Base-by-base conservation (phyloP, 2,888 invertebrate species). In the Megastigmus dorsalis region DNA sequence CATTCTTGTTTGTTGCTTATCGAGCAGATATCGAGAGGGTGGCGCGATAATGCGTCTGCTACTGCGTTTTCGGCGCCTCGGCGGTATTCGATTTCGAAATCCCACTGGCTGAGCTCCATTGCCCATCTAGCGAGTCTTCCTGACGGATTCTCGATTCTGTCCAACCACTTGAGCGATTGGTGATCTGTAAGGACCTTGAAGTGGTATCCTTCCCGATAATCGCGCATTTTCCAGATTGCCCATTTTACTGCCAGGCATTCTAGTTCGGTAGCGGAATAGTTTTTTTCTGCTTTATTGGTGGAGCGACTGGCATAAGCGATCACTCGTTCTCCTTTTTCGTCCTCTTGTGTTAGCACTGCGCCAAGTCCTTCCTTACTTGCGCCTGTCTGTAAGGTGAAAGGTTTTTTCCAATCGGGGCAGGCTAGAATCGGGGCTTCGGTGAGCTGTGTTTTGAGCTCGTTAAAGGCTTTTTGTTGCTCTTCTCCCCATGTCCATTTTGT, bases 301-400 rank as follows among this genome's bases (percentile, higher is more conserved):
- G 73, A 68, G 4, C 75, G 52, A n/a, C 78, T 79, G 13, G 78
- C 78, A 33, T 74, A 78, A 1, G 74, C 63, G 0, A 79, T 77
- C 0, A 78, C 76, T 0, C 45, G 48, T 41, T n/a, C n/a, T 23
- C 77, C 72, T 0, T 1, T 20, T 23, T 45, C 15, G 0, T 60
- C 62, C 0, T 33, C 18, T 45, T 76, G 74, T 0, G 72, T 72
- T 2, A 74, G 26, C 0, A 60, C 74, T 1, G 45, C 71, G 2
- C 76, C 76, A 0, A 78, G 6, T 3, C 74, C 76, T 9, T 48
- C 55, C 0, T 68, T 50, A n/a, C 60, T 68, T 0, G 78, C 76
- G 26, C 76, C 78, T 0, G 75, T 74, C 28, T 77, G 75, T 0
- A 78, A 20, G 5, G 18, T 62, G 30, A 76, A 78, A 0, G 23